A percentile compares a stretch with the other conserved stretches of the same genome.
Conservation (phyloP, 2,888 invertebrate genomes). For the Endomychus coccineus region DNA sequence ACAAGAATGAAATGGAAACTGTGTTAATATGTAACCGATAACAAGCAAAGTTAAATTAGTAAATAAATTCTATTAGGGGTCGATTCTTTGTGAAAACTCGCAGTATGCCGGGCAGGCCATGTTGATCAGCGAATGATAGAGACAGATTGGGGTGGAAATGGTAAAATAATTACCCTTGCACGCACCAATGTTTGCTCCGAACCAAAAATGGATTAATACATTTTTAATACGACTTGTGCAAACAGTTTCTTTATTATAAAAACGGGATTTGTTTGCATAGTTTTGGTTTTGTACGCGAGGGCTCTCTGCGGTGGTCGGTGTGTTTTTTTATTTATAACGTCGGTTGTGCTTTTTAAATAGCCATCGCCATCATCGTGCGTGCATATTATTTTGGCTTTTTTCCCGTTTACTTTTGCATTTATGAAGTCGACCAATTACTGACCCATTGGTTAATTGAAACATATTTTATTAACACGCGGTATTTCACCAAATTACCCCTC, state of each 20-base stretch:
- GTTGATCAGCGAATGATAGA: constrained; percentile 43
- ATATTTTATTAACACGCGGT: no score
- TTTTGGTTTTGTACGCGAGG: constrained; percentile 31
- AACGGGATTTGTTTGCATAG: constrained; percentile 35
- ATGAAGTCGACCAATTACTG: no score
- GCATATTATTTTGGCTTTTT: no score
- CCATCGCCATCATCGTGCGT: no score
- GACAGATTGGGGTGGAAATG: constrained; percentile 46
- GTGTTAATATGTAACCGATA: constrained; percentile 16
- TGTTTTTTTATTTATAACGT: constrained; percentile 17
- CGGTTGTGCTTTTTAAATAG: constrained; percentile 27
- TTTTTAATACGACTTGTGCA: constrained; percentile 44
- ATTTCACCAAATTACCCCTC: no score
- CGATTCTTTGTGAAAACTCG: not conserved
- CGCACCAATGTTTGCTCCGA: constrained; percentile 37
- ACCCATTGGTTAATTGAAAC: no score
- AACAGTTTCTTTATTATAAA: constrained; percentile 39
- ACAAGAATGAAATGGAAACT: constrained; percentile 17
- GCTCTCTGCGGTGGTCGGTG: constrained; percentile 16
- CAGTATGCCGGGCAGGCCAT: constrained; percentile 1
- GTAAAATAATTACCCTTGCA: constrained; percentile 43
- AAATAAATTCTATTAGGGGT: constrained; percentile 13
- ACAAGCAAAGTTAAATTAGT: constrained; percentile 9
- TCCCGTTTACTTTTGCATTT: no score
- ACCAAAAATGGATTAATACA: constrained; percentile 45